phyloP scores from a whole-genome alignment of 2,797 vertebrate genomes.

The Podarcis lilfordi region DNA sequence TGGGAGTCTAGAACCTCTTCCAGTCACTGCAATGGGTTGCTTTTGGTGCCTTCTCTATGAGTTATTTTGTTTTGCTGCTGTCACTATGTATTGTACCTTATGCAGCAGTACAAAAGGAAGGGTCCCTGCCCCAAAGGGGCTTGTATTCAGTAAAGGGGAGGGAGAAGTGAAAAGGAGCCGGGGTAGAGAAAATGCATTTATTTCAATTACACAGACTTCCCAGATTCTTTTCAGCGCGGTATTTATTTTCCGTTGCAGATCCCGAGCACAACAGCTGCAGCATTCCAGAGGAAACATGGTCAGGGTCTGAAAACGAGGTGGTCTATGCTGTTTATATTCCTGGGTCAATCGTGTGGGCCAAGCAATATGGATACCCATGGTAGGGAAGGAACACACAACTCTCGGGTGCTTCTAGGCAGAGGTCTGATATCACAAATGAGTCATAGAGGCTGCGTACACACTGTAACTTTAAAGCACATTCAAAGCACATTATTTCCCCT shows the following conservation, averaged over 20 bases:
- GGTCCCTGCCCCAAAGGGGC: neutral
- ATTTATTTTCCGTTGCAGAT: conserved; percentile 60
- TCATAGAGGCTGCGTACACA: too few species aligned
- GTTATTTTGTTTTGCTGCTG: neutral
- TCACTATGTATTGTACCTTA: neutral
- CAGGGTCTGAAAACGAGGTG: conserved; percentile 63
- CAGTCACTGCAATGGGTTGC: too few species aligned
- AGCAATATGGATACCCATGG: conserved; percentile 78
- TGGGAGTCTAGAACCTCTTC: too few species aligned
- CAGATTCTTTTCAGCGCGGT: neutral
- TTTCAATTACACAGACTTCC: neutral
- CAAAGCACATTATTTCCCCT: too few species aligned
- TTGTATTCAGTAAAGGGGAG: neutral
- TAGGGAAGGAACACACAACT: conserved; percentile 43
- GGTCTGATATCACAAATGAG: too few species aligned
- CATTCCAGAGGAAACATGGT: conserved; percentile 74
- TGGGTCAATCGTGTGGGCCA: conserved; percentile 80
- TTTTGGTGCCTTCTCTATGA: neutral
- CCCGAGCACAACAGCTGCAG: conserved; percentile 67
- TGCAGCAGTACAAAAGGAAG: neutral
- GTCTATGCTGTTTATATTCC: conserved; percentile 72
- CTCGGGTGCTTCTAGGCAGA: neutral
- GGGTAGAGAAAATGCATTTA: neutral
- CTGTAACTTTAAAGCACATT: too few species aligned
- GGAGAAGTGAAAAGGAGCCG: neutral